Conservation (phyloP, 2,797 vertebrate species). For the Poecilia velifera region DNA sequence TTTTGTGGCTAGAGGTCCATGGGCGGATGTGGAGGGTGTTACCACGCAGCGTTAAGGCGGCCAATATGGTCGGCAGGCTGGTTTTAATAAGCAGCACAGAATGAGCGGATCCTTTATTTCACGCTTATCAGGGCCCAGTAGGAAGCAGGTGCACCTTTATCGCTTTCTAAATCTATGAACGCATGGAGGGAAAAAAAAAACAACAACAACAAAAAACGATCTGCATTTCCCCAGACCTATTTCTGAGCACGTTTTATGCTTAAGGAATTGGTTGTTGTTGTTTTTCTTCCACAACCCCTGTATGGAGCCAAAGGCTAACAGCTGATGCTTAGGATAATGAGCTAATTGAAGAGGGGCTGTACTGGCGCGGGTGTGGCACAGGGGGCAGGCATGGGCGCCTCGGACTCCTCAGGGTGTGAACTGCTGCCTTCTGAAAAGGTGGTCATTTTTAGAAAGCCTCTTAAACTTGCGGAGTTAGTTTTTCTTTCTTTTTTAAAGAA, state of each 20-base stretch:
- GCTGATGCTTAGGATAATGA: slow-evolving; percentile 64
- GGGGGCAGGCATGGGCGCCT: slow-evolving; percentile 66
- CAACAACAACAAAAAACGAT: no score
- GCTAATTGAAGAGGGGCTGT: slow-evolving; percentile 65
- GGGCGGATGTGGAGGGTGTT: slow-evolving; percentile 68
- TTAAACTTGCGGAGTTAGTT: neutral
- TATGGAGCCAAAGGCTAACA: slow-evolving; percentile 55
- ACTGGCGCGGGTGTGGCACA: slow-evolving; percentile 81
- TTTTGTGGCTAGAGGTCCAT: slow-evolving; percentile 64
- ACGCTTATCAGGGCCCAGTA: slow-evolving; percentile 53
- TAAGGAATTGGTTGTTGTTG: neutral
- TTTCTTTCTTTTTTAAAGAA: neutral
- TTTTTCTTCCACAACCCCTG: neutral
- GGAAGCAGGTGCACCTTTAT: slow-evolving; percentile 67
- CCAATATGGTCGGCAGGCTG: slow-evolving; percentile 58
- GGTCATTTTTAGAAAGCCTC: neutral
- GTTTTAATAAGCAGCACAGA: slow-evolving; percentile 38
- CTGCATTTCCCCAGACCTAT: slow-evolving; percentile 6
- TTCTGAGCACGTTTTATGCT: slow-evolving; percentile 23
- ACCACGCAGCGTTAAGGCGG: slow-evolving; percentile 52
- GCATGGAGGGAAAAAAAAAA: neutral
- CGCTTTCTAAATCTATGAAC: slow-evolving; percentile 5
- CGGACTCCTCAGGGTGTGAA: slow-evolving; percentile 36
- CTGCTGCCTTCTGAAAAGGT: slow-evolving; percentile 39
- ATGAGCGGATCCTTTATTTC: slow-evolving; percentile 50